Evolutionary conservation across 1,140 invertebrate species (phyloP).

Genomic region (Cepaea nemoralis): DNA sequence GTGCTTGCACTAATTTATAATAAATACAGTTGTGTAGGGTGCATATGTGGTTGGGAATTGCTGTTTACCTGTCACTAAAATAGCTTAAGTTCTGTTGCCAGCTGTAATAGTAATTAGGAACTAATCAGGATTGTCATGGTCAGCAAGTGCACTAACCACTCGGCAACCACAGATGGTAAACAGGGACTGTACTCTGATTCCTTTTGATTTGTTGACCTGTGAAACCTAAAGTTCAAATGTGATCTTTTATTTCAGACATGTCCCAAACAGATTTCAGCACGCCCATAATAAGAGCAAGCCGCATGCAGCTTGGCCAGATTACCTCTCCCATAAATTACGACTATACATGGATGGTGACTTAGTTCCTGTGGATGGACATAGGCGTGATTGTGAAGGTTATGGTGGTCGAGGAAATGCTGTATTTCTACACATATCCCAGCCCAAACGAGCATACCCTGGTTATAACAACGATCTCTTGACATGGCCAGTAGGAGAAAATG

Average conservation of each 20-base stretch:
- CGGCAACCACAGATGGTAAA: too few relatives aligned
- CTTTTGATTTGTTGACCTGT: too few relatives aligned
- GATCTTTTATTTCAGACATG: slow-evolving; percentile 17
- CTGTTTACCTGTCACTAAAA: too few relatives aligned
- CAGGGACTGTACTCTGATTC: too few relatives aligned
- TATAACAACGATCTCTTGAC: slow-evolving; percentile 57
- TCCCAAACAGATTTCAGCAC: slow-evolving; percentile 13
- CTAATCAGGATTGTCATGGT: too few relatives aligned
- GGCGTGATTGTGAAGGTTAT: slow-evolving; percentile 8
- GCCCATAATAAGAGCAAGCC: slow-evolving; percentile 32
- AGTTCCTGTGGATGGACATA: slow-evolving; percentile 30
- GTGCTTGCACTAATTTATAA: too few relatives aligned
- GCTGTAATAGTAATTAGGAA: too few relatives aligned
- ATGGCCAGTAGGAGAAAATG: slow-evolving; percentile 56
- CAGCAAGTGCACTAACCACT: too few relatives aligned
- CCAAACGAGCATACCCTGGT: slow-evolving; percentile 45
- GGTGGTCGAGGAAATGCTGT: slow-evolving; percentile 33
- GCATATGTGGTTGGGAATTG: too few relatives aligned
- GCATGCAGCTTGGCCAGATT: slow-evolving; percentile 68
- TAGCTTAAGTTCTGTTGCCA: too few relatives aligned
- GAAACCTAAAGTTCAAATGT: too few relatives aligned
- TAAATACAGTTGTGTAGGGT: too few relatives aligned
- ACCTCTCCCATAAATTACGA: slow-evolving; percentile 65
- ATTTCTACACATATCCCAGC: slow-evolving; percentile 24
- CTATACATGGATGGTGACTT: slow-evolving; percentile 62